These are phyloP conservation scores for Andrena dorsata DNA, from an alignment of 2,888 invertebrate genomes.

Conservation along the genomic window DNA sequence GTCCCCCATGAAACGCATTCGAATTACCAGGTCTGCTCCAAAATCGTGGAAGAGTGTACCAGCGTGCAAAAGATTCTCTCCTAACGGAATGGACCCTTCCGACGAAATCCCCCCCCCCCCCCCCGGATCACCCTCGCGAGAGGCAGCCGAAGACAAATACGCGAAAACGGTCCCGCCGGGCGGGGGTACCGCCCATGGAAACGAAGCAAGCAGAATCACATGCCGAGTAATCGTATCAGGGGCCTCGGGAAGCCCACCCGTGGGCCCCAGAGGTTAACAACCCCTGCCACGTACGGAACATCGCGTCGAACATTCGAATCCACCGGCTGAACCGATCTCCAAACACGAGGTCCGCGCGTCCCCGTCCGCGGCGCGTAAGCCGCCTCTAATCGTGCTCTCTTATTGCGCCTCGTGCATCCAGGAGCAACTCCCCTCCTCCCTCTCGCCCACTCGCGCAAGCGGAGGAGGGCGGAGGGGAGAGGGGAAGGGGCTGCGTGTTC, in stretches of 20 bases:
- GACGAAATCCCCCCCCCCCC: too few species aligned
- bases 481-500: conserved; percentile 43
- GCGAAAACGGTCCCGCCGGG: not conserved
- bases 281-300: conserved; percentile 20
- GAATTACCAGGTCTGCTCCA: too few species aligned
- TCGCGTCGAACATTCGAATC: conserved; percentile 28
- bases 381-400: conserved; percentile 67
- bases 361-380: conserved; percentile 37
- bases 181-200: not conserved
- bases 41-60: too few species aligned
- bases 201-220: not conserved
- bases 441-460: not conserved
- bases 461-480: conserved; percentile 8
- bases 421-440: conserved; percentile 1
- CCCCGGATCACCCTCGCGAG: too few species aligned
- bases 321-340: conserved; percentile 39
- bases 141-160: not conserved
- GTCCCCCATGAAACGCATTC: too few species aligned
- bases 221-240: conserved; percentile 11
- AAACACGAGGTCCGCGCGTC: conserved; percentile 30
- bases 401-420: conserved; percentile 58
- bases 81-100: too few species aligned
- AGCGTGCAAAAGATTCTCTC: too few species aligned
- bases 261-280: conserved; percentile 4
- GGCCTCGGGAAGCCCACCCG: not conserved